These are phyloP conservation scores for Thecocarcelia acutangulata DNA, from an alignment of 2,888 invertebrate species.

Conservation along the genomic window DNA sequence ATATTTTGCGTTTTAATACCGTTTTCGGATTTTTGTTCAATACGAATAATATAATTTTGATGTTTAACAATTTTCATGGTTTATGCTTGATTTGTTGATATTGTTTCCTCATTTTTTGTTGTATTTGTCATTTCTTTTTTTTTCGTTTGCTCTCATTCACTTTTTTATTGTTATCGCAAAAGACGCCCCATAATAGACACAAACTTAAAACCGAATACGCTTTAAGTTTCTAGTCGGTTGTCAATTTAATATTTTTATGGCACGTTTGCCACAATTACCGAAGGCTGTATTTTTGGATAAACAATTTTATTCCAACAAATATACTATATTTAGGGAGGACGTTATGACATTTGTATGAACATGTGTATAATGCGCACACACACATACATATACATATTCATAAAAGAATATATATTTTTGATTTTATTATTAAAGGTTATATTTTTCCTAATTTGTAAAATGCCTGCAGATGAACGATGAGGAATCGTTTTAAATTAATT, in stretches of 20 bases:
- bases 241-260: conserved; percentile 41
- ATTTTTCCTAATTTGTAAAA: conserved; percentile 7
- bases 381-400: too few species aligned
- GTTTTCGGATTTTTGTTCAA: conserved; percentile 18
- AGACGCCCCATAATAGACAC: conserved; percentile 74
- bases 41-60: conserved; percentile 45
- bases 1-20: not conserved
- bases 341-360: not conserved
- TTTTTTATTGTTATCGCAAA: conserved; percentile 79
- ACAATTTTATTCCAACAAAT: conserved; percentile 42
- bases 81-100: conserved; percentile 51
- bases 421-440: conserved; percentile 13
- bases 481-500: conserved; percentile 22
- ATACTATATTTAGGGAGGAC: not conserved
- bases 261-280: conserved; percentile 59
- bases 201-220: conserved; percentile 46
- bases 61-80: conserved; percentile 64
- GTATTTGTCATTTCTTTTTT: not conserved
- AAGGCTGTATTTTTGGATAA: conserved; percentile 50
- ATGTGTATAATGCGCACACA: too few species aligned
- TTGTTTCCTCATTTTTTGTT: not conserved
- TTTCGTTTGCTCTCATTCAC: conserved; percentile 71
- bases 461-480: conserved; percentile 3
- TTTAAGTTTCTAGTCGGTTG: conserved; percentile 37
- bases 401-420: not conserved